Conservation (phyloP, 2,888 invertebrate genomes). For the Frankliniella intonsa region DNA sequence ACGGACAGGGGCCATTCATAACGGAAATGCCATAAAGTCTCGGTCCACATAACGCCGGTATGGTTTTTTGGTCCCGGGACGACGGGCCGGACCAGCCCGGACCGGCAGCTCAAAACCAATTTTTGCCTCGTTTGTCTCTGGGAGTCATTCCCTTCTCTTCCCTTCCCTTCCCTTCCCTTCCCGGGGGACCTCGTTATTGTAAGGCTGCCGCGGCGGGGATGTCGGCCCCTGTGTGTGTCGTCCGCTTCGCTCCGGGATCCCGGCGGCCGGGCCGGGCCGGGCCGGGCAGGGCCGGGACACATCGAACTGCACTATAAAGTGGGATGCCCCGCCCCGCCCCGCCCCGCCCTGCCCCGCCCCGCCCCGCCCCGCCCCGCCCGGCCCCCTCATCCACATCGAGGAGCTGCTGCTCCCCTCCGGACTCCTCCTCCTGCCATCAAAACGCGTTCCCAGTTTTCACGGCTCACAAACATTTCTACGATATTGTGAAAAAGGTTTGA, state of each 20-base stretch:
- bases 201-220: too few species aligned
- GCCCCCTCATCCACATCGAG: neutral
- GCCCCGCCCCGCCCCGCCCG: neutral
- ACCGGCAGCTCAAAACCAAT: neutral
- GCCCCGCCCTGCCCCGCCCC: too few species aligned
- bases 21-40: slow-evolving; percentile 26
- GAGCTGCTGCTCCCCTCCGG: neutral
- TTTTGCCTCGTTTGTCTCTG: slow-evolving; percentile 8
- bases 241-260: neutral
- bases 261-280: neutral
- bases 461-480: slow-evolving; percentile 26
- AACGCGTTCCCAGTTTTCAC: slow-evolving; percentile 2
- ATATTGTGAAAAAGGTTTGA: slow-evolving; percentile 22
- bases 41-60: neutral
- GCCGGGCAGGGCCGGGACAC: too few species aligned
- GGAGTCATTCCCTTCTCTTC: neutral
- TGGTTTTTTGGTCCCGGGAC: neutral
- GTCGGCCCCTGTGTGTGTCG: neutral
- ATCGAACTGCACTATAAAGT: neutral
- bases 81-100: neutral
- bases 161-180: too few species aligned
- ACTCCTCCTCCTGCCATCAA: slow-evolving; percentile 19
- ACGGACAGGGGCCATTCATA: slow-evolving; percentile 7
- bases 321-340: neutral
- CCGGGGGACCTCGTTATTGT: too few species aligned